Evolutionary conservation across 2,113 vertebrate genomes (phyloP), one percentile per base, ranked within the genome.

Genomic region (Oriolus oriolus): DNA sequence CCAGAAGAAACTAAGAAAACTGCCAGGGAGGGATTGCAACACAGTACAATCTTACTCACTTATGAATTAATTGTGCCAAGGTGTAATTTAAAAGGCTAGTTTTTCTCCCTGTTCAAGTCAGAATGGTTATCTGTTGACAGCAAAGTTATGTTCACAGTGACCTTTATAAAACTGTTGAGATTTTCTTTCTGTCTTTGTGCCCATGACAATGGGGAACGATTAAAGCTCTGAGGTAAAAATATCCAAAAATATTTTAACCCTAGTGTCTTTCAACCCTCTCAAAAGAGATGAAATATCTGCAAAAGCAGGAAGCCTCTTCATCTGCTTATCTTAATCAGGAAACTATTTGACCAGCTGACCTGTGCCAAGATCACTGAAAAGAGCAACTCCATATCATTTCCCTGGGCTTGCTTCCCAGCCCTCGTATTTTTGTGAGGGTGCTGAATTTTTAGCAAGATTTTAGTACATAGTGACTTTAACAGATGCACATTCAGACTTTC

Each of bases 291-390:
- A 50, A 52, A 70, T 60, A 80, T 52, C 54, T 91, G 41, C 24
- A 75, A 71, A 87, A 89, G 41, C 52, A 82, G 56, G 56, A 87
- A 92, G 20, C 20, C 9, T 93, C 71, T 95, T 80, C 68, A 81
- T 84, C 68, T 90, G 27, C 56, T 87, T 94, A 90, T 87, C 86
- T 95, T 86, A 92, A 78, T 60, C 65, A 89, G 60, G 77, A 95
- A 94, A 91, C 33, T 78, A 77, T 89, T 66, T 66, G 52, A 24
- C 56, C 71, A 66, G 39, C 27, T 39, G 47, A 84, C 44, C 23
- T 47, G 11, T 60, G 87, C 74, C 87, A 91, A 75, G 74, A 87
- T 61, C 61, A 49, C 39, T 31, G 65, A 71, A 69, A 50, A 85
- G 13, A 57, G 4, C n/a, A 54, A 31, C 10, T 70, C 50, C 0